These are phyloP conservation scores for Tuberolachnus salignus DNA, from an alignment of 2,888 invertebrate species.

Conservation along the genomic window DNA sequence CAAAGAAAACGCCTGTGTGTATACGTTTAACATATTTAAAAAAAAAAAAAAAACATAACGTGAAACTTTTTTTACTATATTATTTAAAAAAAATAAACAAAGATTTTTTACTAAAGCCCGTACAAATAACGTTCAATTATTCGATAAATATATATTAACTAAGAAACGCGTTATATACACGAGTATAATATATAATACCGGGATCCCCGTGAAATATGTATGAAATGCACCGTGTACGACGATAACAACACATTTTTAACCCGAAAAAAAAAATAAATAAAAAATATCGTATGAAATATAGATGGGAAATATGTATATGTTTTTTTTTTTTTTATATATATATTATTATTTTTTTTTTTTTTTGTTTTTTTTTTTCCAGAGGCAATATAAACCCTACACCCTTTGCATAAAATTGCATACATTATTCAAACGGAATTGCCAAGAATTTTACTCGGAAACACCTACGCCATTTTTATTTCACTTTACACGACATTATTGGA, in stretches of 20 bases:
- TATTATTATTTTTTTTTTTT: conserved; percentile 20
- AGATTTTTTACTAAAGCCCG: neutral
- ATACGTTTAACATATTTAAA: no score
- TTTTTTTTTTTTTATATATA: no score
- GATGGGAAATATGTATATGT: conserved; percentile 24
- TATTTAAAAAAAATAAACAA: no score
- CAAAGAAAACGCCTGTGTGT: conserved; percentile 57
- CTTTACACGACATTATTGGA: conserved; percentile 54
- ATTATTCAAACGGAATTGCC: conserved; percentile 56
- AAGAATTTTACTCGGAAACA: conserved; percentile 50
- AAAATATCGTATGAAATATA: conserved; percentile 53
- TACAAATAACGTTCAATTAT: conserved; percentile 29
- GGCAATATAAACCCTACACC: conserved; percentile 54
- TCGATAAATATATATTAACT: conserved; percentile 45
- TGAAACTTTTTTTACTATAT: neutral
- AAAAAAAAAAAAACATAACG: neutral
- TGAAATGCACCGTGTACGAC: neutral
- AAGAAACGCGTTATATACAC: conserved; percentile 15
- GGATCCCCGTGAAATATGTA: conserved; percentile 34
- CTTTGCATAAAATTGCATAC: conserved; percentile 55
- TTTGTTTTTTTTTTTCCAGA: conserved; percentile 29
- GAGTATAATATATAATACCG: neutral
- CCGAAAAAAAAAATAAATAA: no score
- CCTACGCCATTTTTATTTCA: conserved; percentile 51
- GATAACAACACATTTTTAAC: conserved; percentile 51